Base-by-base conservation (phyloP, 2,888 invertebrate genomes). In the Iphiclides podalirius region DNA sequence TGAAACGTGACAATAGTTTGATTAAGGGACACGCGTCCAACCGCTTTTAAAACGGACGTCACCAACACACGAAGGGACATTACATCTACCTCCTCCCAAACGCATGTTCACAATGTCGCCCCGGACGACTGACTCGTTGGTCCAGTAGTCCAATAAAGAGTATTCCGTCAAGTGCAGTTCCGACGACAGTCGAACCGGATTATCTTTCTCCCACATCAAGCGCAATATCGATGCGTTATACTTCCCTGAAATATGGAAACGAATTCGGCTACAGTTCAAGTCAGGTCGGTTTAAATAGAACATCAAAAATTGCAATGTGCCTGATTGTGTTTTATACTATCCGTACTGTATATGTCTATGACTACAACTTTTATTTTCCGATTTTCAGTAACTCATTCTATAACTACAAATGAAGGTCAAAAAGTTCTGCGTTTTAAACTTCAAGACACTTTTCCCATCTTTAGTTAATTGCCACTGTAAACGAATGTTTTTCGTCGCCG, bases 121-220 rank as follows among this genome's bases (percentile, higher is more conserved):
- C 54, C 92, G 91, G n/a, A 93, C 92, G 1, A 92, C 90, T 1
- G 93, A 92, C 60, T 91, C 91, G 68, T 94, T 94, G 0, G 92
- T 92, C 93, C 93, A 94, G 62, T 89, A 92, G 52, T 91, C 91
- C 39, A 93, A 88, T 12, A 96, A 82, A 33, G 92, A 90, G 69
- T 95, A 96, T 75, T 96, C 96, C 0, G 96, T 95, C 42, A 96
- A 81, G 70, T 95, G 95, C 43, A 96, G 76, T 58, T 94, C 93
- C 0, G 92, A 90, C 14, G 95, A 94, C 38, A 95, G 89, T 13
- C 93, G 91, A 9, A 95, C 93, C 1, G 95, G 94, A 44, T 90
- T 90, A 52, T 91, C 89, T 43, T 91, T 89, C 68, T 95, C 95
- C 96, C 96, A 96, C 70, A 91, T 90, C 13, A 96, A 72, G 9